Evolutionary conservation across 1,140 invertebrate genomes (phyloP).

Genomic region (Drosophila nikananu): DNA sequence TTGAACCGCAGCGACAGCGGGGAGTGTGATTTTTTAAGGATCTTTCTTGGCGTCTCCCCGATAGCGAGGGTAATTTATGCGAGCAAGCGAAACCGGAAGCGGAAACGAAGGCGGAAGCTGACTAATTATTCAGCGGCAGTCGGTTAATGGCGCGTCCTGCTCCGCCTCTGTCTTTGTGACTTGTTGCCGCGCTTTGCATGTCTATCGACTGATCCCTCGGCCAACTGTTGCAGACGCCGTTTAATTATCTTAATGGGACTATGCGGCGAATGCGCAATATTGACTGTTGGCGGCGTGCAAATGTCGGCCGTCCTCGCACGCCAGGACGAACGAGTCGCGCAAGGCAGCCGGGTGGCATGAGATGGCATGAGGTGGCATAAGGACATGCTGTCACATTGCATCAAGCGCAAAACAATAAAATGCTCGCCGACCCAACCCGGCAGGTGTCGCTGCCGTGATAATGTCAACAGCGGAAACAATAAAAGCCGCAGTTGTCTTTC

Average conservation of each 20-base stretch:
- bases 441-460: constrained; percentile 78
- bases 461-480: constrained; percentile 83
- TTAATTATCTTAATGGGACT: constrained; percentile 75
- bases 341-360: constrained; percentile 3
- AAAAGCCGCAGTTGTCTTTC: constrained; percentile 79
- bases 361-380: constrained; percentile 11
- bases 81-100: constrained; percentile 38
- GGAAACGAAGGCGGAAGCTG: constrained; percentile 51
- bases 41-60: neutral
- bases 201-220: constrained; percentile 54
- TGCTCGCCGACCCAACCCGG: constrained; percentile 57
- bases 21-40: constrained; percentile 21
- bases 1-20: constrained; percentile 38
- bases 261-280: constrained; percentile 65
- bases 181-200: constrained; percentile 45
- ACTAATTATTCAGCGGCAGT: constrained; percentile 53
- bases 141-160: constrained; percentile 44
- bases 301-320: constrained; percentile 19
- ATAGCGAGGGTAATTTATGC: constrained; percentile 49
- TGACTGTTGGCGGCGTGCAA: constrained; percentile 55
- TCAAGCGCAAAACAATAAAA: constrained; percentile 72
- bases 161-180: neutral
- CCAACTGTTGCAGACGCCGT: constrained; percentile 35
- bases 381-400: constrained; percentile 60
- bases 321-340: neutral